These are phyloP conservation scores for Trididemnum nubilum DNA, from an alignment of 23 tunicate species.

Conservation along the genomic window DNA sequence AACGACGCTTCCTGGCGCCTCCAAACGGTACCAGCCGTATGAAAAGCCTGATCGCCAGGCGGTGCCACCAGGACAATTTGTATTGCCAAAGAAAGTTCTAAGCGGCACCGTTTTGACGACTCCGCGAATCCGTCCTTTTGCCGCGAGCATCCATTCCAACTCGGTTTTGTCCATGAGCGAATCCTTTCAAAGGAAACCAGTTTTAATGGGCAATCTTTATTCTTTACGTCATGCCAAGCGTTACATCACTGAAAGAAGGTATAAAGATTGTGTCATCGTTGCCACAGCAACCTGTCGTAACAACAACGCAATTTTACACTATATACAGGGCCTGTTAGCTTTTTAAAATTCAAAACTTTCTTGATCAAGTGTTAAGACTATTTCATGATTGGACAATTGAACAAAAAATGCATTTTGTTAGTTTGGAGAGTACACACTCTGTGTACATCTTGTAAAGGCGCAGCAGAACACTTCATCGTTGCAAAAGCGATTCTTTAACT, in stretches of 20 bases:
- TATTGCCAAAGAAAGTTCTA: conserved; percentile 29
- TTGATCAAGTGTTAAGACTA: too few species aligned
- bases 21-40: conserved; percentile 40
- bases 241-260: not conserved
- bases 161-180: not conserved
- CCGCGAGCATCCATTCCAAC: not conserved
- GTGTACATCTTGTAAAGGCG: too few species aligned
- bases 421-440: too few species aligned
- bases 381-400: too few species aligned
- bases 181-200: conserved; percentile 6
- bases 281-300: not conserved
- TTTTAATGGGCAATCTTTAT: not conserved
- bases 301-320: conserved; percentile 32
- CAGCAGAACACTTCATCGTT: too few species aligned
- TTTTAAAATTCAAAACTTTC: too few species aligned
- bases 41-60: not conserved
- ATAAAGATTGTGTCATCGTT: not conserved
- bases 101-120: conserved; percentile 19
- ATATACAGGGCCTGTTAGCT: too few species aligned
- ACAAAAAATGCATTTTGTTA: too few species aligned
- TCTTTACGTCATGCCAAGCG: not conserved
- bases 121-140: not conserved
- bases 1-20: not conserved
- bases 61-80: not conserved
- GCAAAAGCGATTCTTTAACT: too few species aligned